These are phyloP conservation scores for Tenthredo mesomela DNA, from an alignment of 2,888 invertebrate species.

Conservation along the genomic window DNA sequence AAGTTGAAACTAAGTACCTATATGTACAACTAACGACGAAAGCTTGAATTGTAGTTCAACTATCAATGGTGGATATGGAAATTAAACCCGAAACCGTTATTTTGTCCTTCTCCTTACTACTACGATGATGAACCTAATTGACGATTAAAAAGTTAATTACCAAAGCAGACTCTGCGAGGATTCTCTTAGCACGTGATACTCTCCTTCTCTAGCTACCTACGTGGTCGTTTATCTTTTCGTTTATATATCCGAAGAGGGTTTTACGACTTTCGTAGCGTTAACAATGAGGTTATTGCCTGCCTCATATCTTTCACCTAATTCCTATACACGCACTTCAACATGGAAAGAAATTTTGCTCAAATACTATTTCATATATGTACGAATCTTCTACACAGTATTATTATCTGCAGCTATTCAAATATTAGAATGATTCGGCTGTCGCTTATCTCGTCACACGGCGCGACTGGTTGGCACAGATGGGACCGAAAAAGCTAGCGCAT, in stretches of 20 bases:
- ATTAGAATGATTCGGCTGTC: neutral
- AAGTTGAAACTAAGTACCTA: neutral
- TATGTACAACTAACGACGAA: neutral
- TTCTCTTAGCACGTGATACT: neutral
- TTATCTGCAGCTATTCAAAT: neutral
- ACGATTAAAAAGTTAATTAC: constrained; percentile 43
- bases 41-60: neutral
- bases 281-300: neutral
- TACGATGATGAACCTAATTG: constrained; percentile 3
- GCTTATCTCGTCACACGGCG: neutral
- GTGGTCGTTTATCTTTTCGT: neutral
- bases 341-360: neutral
- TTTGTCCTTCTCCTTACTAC: neutral
- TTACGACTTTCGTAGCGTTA: neutral
- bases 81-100: constrained; percentile 14
- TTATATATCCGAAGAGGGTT: neutral
- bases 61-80: constrained; percentile 5
- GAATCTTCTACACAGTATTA: neutral
- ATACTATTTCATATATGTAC: neutral
- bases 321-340: neutral
- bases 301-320: neutral
- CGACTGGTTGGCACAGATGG: neutral
- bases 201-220: neutral
- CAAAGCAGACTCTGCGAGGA: constrained; percentile 23
- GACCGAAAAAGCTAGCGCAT: constrained; percentile 7